Percentiles rank a stretch among this genome's conserved stretches.
phyloP scores from a whole-genome alignment of 2,888 invertebrate genomes.

The Unio pictorum region DNA sequence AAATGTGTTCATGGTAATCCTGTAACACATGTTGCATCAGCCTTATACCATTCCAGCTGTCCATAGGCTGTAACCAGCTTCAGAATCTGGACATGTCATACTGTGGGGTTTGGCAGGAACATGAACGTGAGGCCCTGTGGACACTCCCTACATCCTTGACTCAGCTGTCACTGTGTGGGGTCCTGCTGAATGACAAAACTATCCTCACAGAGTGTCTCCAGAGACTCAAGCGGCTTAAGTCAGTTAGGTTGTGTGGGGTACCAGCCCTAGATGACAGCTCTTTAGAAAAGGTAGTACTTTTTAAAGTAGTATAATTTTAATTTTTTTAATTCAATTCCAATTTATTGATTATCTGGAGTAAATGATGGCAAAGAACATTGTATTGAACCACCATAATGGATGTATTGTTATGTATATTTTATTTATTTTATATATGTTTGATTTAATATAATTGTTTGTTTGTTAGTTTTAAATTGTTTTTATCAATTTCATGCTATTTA shows the following conservation, averaged over 20 bases:
- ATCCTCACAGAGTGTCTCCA: constrained; percentile 59
- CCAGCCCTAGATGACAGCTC: constrained; percentile 61
- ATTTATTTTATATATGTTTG: too few species aligned
- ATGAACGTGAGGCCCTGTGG: constrained; percentile 54
- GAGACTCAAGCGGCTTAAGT: constrained; percentile 46
- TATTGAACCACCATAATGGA: too few species aligned
- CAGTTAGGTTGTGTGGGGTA: constrained; percentile 61
- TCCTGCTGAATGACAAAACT: constrained; percentile 52
- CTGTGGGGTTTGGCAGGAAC: constrained; percentile 50
- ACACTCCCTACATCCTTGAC: constrained; percentile 57
- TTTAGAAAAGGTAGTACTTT: constrained; percentile 48
- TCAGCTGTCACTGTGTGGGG: constrained; percentile 60
- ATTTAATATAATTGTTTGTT: too few species aligned
- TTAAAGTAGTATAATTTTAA: neutral
- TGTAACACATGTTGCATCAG: neutral
- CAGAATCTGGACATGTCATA: constrained; percentile 62
- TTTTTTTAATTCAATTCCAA: neutral
- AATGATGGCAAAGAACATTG: too few species aligned
- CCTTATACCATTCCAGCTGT: constrained; percentile 44
- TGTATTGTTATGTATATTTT: too few species aligned
- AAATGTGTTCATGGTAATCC: neutral
- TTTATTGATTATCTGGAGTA: too few species aligned
- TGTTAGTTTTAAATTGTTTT: too few species aligned
- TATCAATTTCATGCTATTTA: too few species aligned
- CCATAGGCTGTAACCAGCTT: constrained; percentile 56